Evolutionary conservation across 2,113 vertebrate species (phyloP), one percentile per base, ranked within the genome.

Genomic region (Caretta caretta): DNA sequence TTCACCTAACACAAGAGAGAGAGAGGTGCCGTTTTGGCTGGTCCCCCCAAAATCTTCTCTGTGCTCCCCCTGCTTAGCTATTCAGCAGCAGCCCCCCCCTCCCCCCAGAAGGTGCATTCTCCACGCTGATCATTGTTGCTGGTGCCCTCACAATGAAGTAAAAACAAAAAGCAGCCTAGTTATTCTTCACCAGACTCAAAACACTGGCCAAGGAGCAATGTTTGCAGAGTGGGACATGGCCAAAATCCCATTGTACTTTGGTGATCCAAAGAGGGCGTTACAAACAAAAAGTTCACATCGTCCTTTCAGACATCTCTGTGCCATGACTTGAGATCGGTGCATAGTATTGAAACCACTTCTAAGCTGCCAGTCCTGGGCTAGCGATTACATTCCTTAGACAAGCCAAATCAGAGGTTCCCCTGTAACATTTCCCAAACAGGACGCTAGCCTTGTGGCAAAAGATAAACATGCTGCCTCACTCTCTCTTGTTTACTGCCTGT

Each of bases 151-250:
- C 50, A 20, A 5, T 81, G 69, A 48, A 53, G 65, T 50, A 83
- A 38, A 85, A 57, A 25, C 17, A 13, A 48, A 78, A 54, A 83
- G 51, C 48, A 75, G 69, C 42, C 65, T 42, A 27, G 11, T 0
- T 87, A 38, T 38, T 14, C 62, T 72, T 72, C n/a, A 10, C 83
- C 72, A 90, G 46, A 53, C 14, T 86, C 38, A 17, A 17, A n/a
- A 22, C 22, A 13, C n/a, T 1, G 22, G 3, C 46, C 9, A n/a
- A 86, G 80, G 54, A 92, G 59, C 86, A 83, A 31, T 0, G 1
- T 13, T 59, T 0, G 0, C 17, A 10, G 84, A 27, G 7, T 31
- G 49, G 38, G 38, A 48, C 48, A 86, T 46, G 50, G 57, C 75
- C 20, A 54, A 92, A 79, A 72, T 90, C 56, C n/a, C 38, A 13